A percentile compares a stretch with the other conserved stretches of the same genome.
Evolutionary conservation across 1,140 invertebrate species (phyloP).

Genomic region (Heliconius congener): DNA sequence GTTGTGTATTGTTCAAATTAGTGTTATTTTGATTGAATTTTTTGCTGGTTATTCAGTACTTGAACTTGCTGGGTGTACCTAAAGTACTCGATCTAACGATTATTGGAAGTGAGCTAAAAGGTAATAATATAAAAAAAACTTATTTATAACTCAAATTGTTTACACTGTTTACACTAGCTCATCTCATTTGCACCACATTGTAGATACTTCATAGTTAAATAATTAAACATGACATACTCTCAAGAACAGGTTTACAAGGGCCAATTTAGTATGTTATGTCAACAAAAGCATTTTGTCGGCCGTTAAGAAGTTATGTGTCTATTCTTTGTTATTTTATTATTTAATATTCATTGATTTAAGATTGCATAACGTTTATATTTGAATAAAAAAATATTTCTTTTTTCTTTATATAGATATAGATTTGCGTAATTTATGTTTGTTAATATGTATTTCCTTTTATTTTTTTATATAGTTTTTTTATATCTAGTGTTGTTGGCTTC

Average conservation of each 20-base stretch:
- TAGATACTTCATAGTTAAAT: neutral
- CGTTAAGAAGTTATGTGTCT: neutral
- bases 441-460: no score
- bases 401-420: no score
- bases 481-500: no score
- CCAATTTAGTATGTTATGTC: neutral
- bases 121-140: no score
- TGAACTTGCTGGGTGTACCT: no score
- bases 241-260: constrained; percentile 7
- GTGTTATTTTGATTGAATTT: neutral
- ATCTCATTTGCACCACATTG: neutral
- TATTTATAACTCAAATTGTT: no score
- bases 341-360: neutral
- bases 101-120: no score
- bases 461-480: no score
- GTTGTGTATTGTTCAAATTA: neutral
- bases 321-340: no score
- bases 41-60: neutral
- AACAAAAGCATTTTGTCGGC: constrained; percentile 15
- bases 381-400: neutral
- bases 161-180: neutral
- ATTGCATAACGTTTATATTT: neutral
- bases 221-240: neutral
- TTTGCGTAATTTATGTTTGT: no score
- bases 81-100: no score